Evolutionary conservation across 1,140 invertebrate species (phyloP).

Genomic region (Lordiphosa clarofinis): DNA sequence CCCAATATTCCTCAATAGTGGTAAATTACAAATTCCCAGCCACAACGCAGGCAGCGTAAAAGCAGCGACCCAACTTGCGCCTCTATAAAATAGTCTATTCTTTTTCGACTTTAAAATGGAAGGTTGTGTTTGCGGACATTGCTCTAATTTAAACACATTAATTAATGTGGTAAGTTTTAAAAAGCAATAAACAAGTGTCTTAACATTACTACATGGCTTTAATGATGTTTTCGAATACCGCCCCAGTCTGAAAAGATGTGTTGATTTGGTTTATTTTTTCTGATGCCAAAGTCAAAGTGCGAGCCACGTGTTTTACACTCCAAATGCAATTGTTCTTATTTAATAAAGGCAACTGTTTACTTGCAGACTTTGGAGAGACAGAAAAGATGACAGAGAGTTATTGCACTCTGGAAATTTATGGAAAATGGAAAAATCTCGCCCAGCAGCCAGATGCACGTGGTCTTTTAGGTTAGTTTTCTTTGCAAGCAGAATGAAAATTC

Average conservation of each 20-base stretch:
- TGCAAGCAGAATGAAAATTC: conserved; percentile 1
- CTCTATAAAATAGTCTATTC: no score
- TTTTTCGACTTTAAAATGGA: no score
- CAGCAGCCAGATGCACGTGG: conserved; percentile 4
- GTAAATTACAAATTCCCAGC: no score
- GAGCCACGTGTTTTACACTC: background rate
- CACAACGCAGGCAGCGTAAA: no score
- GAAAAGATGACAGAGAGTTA: background rate
- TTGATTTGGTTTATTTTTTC: conserved; percentile 58
- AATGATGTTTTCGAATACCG: conserved; percentile 82
- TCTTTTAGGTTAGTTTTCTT: conserved; percentile 40
- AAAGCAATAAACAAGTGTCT: conserved; percentile 90
- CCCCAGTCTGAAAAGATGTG: conserved; percentile 71
- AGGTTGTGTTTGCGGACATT: no score
- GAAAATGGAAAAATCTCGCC: no score
- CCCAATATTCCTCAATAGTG: no score
- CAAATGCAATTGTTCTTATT: background rate
- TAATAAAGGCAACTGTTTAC: background rate
- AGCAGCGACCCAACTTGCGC: no score
- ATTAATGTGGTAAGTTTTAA: conserved; percentile 6
- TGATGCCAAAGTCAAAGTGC: background rate
- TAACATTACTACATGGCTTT: conserved; percentile 86
- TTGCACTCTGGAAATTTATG: no score
- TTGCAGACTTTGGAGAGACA: conserved; percentile 7
- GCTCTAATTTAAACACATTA: background rate